These are phyloP conservation scores for Phocides pigmalion DNA, from an alignment of 1,140 invertebrate genomes.

Conservation along the genomic window DNA sequence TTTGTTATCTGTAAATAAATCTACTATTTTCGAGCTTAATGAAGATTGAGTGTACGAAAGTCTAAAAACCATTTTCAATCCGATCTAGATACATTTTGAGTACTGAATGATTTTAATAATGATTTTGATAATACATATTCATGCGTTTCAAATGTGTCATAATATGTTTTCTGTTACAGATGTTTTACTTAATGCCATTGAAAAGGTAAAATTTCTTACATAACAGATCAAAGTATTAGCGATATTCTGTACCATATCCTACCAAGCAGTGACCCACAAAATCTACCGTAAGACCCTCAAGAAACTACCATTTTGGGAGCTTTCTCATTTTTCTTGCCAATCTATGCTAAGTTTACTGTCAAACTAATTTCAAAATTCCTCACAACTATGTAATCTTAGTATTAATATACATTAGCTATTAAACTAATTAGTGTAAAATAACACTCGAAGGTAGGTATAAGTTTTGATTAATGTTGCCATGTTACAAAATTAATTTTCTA, in stretches of 20 bases:
- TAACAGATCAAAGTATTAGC: too few species aligned
- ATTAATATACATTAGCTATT: conserved; percentile 32
- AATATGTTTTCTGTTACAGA: too few species aligned
- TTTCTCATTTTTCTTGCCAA: conserved; percentile 18
- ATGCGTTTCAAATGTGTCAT: too few species aligned
- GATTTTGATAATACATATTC: too few species aligned
- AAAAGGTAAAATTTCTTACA: too few species aligned
- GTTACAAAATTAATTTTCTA: conserved; percentile 9
- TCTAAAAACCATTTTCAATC: too few species aligned
- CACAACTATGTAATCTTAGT: not conserved
- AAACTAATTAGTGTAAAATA: conserved; percentile 28
- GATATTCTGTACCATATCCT: not conserved
- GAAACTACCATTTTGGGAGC: conserved; percentile 31
- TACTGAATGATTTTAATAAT: too few species aligned
- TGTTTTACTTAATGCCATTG: too few species aligned
- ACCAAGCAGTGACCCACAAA: not conserved
- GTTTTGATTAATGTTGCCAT: conserved; percentile 23
- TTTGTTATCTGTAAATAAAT: too few species aligned
- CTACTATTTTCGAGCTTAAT: too few species aligned
- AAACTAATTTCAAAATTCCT: conserved; percentile 12
- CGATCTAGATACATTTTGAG: too few species aligned
- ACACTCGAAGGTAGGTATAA: conserved; percentile 6
- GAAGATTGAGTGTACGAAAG: too few species aligned
- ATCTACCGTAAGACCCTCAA: not conserved
- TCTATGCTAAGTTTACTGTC: conserved; percentile 18